Evolutionary conservation across 2,888 invertebrate species (phyloP).

Genomic region (Dysmachus trigonus): DNA sequence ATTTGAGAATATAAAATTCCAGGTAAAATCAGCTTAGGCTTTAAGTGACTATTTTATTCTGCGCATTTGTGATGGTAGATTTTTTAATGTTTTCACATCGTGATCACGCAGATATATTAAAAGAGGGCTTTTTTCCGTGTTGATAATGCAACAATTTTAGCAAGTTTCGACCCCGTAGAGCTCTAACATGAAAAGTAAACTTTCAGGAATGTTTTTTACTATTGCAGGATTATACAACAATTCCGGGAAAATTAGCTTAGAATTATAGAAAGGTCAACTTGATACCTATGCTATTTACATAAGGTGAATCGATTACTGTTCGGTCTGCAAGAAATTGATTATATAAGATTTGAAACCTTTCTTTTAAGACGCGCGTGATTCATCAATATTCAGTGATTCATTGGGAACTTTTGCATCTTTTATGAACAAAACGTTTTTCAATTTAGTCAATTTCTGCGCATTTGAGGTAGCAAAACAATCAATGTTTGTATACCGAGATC

Average conservation of each 20-base stretch:
- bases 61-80: slow-evolving; percentile 21
- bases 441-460: neutral
- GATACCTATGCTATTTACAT: neutral
- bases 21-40: neutral
- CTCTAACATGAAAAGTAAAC: neutral
- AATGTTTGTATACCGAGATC: neutral
- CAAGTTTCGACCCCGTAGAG: slow-evolving; percentile 12
- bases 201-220: neutral
- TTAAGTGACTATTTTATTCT: neutral
- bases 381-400: neutral
- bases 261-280: neutral
- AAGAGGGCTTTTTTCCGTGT: slow-evolving; percentile 6
- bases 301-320: neutral
- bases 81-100: neutral
- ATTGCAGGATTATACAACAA: neutral
- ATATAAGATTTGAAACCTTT: neutral
- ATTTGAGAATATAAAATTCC: neutral
- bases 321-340: neutral
- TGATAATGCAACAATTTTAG: neutral
- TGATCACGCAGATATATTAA: slow-evolving; percentile 33
- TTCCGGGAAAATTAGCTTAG: neutral
- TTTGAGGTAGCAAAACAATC: neutral
- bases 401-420: neutral
- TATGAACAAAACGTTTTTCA: neutral
- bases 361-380: neutral